A percentile compares a stretch with the other conserved stretches of the same genome.
Evolutionary conservation across 2,113 vertebrate species (phyloP).

Genomic region (Seriola dumerili): DNA sequence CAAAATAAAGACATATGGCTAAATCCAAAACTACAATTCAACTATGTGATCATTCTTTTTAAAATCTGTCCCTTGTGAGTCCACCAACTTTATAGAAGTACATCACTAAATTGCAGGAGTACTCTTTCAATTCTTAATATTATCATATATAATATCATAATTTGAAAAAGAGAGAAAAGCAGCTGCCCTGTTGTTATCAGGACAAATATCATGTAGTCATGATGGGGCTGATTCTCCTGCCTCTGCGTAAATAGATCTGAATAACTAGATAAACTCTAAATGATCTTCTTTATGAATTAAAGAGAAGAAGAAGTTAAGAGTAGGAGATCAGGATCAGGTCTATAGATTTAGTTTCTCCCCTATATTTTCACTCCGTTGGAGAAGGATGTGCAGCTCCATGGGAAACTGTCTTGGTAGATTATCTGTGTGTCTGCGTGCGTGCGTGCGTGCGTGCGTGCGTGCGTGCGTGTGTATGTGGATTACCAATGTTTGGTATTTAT

Average conservation of each 20-base stretch:
- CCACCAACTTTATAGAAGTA: background rate
- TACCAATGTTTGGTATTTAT: slow-evolving; percentile 59
- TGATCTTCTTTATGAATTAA: slow-evolving; percentile 20
- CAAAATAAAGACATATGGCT: background rate
- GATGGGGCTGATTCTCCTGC: too few relatives aligned
- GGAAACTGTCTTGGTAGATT: slow-evolving; percentile 64
- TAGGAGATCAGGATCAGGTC: slow-evolving; percentile 4
- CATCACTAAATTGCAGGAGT: background rate
- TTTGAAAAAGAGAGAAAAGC: background rate
- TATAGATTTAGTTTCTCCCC: slow-evolving; percentile 13
- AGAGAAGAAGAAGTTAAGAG: slow-evolving; percentile 3
- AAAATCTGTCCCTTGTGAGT: too few relatives aligned
- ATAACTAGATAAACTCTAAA: slow-evolving; percentile 6
- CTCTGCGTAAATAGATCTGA: too few relatives aligned
- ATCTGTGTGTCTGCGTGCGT: slow-evolving; percentile 16
- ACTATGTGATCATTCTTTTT: background rate
- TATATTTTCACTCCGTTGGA: slow-evolving; percentile 32
- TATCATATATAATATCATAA: background rate
- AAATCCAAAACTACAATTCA: too few relatives aligned
- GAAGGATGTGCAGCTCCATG: slow-evolving; percentile 43
- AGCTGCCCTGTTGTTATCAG: background rate
- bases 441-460: slow-evolving; percentile 27
- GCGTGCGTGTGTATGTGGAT: slow-evolving; percentile 15
- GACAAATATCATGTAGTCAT: background rate
- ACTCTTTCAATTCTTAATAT: background rate